Evolutionary conservation across 2,113 vertebrate species (phyloP), one percentile per base, ranked within the genome.

Genomic region (Alectura lathami): DNA sequence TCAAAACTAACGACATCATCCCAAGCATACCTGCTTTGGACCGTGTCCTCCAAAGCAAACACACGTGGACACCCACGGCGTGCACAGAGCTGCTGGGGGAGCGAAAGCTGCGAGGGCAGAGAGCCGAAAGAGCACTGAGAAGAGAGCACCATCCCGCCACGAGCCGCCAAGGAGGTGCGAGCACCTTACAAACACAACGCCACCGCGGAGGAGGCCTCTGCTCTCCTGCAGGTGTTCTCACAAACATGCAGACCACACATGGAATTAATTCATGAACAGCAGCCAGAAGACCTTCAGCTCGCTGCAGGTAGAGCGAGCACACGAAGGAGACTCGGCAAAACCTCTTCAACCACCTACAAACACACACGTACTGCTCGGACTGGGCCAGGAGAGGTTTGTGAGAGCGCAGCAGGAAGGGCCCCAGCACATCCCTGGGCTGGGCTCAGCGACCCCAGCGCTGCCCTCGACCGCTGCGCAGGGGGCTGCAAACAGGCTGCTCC

Each of bases 31-130:
- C 6, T 27, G 8, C 9, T 22, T 1, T 6, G 16, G 62, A 11
- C 23, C 0, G 3, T 3, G 24, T 32, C 53, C 4, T 29, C 8
- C 1, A 4, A 57, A 29, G 47, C 23, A 38, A 8, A 11, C 8
- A 3, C 4, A 1, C 17, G 2, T 1, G 21, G 54, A 11, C 7
- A 0, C 13, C 3, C 3, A 3, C 4, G 8, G 51, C 15, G 18
- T 5, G 3, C 6, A 15, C 18, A 3, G 45, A 34, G 54, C 54
- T 38, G 54, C 54, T 3, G 36, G 9, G 29, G 32, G 16, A 40
- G 60, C 60, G n/a, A n/a, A n/a, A n/a, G n/a, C n/a, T n/a, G n/a
- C n/a, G n/a, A n/a, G n/a, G n/a, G n/a, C n/a, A n/a, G n/a, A n/a
- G n/a, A n/a, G n/a, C n/a, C n/a, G n/a, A 59, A 34, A 56, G 26